These are phyloP conservation scores for Perognathus longimembris DNA, from an alignment of 2,113 vertebrate genomes.

Conservation along the genomic window DNA sequence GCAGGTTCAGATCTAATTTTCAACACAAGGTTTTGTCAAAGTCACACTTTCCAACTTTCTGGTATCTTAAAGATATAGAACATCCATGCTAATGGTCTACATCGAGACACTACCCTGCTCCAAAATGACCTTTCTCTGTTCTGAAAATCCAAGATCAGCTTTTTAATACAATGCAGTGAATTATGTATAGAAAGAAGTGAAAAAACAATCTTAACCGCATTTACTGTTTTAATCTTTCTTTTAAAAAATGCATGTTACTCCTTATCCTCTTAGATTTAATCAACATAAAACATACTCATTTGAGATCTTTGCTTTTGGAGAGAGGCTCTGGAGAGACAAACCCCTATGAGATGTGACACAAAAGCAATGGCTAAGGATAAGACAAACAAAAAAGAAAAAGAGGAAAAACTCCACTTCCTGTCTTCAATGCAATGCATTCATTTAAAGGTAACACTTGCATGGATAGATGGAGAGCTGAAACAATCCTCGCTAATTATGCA, in stretches of 20 bases:
- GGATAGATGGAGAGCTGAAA: background rate
- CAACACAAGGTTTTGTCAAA: background rate
- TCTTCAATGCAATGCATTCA: background rate
- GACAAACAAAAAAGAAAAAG: background rate
- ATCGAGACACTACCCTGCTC: background rate
- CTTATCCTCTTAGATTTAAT: background rate
- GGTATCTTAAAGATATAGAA: background rate
- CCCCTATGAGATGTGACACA: background rate
- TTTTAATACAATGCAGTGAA: background rate
- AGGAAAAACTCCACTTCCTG: no score
- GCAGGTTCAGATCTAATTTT: background rate
- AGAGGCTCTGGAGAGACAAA: background rate
- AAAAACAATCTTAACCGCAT: background rate
- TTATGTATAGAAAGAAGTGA: background rate
- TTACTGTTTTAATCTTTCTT: background rate
- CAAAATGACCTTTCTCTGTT: background rate
- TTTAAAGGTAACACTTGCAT: background rate
- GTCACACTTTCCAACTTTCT: background rate
- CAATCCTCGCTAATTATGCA: background rate
- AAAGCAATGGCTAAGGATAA: background rate
- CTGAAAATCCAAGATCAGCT: constrained; percentile 46
- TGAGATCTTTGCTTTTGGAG: no score
- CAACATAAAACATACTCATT: background rate
- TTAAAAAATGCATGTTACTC: background rate
- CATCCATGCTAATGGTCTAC: background rate